Evolutionary conservation across 2,888 invertebrate genomes (phyloP), one percentile per base, ranked within the genome.

Genomic region (Tetranychus piercei): DNA sequence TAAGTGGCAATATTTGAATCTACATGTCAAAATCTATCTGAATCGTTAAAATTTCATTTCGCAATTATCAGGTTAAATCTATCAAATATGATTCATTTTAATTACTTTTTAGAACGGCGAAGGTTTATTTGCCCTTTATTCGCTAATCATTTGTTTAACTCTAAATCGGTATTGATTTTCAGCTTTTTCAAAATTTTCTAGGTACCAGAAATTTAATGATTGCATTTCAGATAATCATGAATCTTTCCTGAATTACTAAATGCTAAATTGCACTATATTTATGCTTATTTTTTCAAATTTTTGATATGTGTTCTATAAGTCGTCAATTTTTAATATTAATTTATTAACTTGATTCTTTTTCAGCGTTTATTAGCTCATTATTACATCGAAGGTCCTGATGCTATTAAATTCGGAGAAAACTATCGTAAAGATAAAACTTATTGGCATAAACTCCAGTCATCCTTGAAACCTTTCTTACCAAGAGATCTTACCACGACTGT

Each of bases 391-490:
- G 87, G 88, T 76, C 85, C 85, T 71, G 89, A 89, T 78, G 86
- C 87, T 77, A 83, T 88, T 0, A 86, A 87, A 79, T 89, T 90
- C 80, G 84, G 84, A 72, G 86, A 89, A 15, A 87, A 84, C 77
- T 90, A 88, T 82, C 87, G 88, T 80, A 87, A 87, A 22, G 74
- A 74, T 44, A n/a, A 88, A 5, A 88, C 89, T 0, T 92, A 88
- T 81, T 86, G 92, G 75, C 92, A 94, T 80, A 92, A 93, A 82
- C 82, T 94, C 74, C 91, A 92, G 83, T 85, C 90, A 1, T 79
- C 79, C 11, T 66, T 79, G 6, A 75, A 77, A 65, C 76, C 78
- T 0, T 92, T 92, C 82, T 89, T 92, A 80, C 92, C 92, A 0
- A 85, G 89, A 55, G 91, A 91, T 80, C 88, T 79, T 22, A 43